phyloP scores from a whole-genome alignment of 2,888 invertebrate genomes.

The Creontiades dilutus region DNA sequence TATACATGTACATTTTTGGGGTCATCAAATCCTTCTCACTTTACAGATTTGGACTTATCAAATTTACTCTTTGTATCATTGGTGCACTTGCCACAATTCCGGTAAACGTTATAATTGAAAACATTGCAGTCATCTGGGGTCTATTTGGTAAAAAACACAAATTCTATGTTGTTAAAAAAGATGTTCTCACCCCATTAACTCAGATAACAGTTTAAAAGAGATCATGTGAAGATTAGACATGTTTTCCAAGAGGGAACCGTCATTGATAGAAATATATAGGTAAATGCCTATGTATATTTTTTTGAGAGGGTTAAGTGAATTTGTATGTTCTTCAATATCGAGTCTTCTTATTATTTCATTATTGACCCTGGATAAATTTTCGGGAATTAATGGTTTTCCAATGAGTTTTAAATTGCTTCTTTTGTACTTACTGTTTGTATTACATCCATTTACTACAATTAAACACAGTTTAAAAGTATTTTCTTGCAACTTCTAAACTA shows the following conservation, averaged over 20 bases:
- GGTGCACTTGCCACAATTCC: constrained; percentile 95
- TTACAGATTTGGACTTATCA: constrained; percentile 89
- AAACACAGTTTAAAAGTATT: too few species aligned
- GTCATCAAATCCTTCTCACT: constrained; percentile 97
- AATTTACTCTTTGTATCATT: constrained; percentile 88
- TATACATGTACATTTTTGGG: constrained; percentile 98
- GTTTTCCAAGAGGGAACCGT: not conserved
- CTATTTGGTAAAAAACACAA: constrained; percentile 96
- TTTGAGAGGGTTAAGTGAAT: too few species aligned
- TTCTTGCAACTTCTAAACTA: too few species aligned
- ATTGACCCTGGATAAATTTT: too few species aligned
- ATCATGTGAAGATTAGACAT: not conserved
- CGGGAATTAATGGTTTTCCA: too few species aligned
- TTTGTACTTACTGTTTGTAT: not conserved
- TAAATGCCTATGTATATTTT: too few species aligned
- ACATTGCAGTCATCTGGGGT: constrained; percentile 96
- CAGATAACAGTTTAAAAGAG: constrained; percentile 15
- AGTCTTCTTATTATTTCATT: too few species aligned
- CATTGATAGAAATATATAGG: not conserved
- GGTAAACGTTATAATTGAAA: constrained; percentile 95
- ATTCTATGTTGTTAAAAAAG: constrained; percentile 98
- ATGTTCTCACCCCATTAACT: constrained; percentile 80
- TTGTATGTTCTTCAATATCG: too few species aligned
- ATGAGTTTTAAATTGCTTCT: not conserved
- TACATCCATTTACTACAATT: not conserved